phyloP scores from a whole-genome alignment of 2,888 invertebrate genomes.

The Pyrgus malvae region DNA sequence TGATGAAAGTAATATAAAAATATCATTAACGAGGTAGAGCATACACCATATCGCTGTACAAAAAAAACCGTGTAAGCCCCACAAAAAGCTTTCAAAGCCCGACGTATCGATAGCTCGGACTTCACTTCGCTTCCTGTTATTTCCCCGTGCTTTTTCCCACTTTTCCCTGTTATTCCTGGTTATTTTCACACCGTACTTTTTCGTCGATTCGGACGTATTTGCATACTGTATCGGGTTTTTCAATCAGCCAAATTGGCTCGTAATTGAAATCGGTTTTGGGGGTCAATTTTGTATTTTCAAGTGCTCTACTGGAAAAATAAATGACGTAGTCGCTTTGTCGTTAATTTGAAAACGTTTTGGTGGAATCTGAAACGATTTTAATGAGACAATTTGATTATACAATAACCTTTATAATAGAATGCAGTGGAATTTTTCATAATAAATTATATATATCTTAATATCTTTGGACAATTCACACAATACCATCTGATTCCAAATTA shows the following conservation, averaged over 20 bases:
- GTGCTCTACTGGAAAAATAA: slow-evolving; percentile 7
- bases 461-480: too few relatives aligned
- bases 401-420: too few relatives aligned
- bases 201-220: slow-evolving; percentile 56
- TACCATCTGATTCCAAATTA: too few relatives aligned
- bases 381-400: too few relatives aligned
- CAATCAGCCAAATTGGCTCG: slow-evolving; percentile 33
- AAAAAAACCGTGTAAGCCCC: slow-evolving; percentile 45
- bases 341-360: background rate
- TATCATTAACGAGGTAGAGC: slow-evolving; percentile 35
- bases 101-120: slow-evolving; percentile 71
- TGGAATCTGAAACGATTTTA: background rate
- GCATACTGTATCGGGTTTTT: slow-evolving; percentile 63
- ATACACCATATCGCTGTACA: slow-evolving; percentile 24
- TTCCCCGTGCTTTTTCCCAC: slow-evolving; percentile 31
- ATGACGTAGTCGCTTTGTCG: background rate
- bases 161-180: slow-evolving; percentile 32
- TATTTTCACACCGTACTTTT: slow-evolving; percentile 37
- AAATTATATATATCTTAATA: too few relatives aligned
- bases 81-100: slow-evolving; percentile 52
- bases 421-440: too few relatives aligned
- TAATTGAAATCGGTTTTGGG: slow-evolving; percentile 26
- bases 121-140: slow-evolving; percentile 51
- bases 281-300: slow-evolving; percentile 12
- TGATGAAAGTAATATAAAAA: too few relatives aligned